A percentile compares a stretch with the other conserved stretches of the same genome.
Conservation (phyloP, 37 sponge, comb jelly and placozoan genomes). For the Chondrilla cf. caribensis region DNA sequence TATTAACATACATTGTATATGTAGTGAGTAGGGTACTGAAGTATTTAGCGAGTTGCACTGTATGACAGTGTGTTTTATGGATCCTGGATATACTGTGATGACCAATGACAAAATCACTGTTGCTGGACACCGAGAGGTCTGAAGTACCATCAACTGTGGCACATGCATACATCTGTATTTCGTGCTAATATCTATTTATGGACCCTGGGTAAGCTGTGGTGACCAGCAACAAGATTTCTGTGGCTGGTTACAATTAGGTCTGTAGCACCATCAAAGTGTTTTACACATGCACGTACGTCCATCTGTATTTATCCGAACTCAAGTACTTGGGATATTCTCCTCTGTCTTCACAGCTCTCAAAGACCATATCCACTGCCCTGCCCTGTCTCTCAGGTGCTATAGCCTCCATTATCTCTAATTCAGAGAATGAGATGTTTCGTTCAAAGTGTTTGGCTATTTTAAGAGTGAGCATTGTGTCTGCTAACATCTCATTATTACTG, state of each 20-base stretch:
- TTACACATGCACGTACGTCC: no score
- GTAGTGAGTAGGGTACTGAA: not conserved
- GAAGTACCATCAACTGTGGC: not conserved
- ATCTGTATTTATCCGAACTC: no score
- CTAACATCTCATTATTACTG: not conserved
- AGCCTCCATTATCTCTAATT: not conserved
- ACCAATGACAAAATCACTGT: not conserved
- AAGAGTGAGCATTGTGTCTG: not conserved
- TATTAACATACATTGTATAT: not conserved
- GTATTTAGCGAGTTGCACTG: not conserved
- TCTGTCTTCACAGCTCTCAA: not conserved
- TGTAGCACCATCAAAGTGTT: no score
- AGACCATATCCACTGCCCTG: not conserved
- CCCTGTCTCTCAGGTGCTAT: not conserved
- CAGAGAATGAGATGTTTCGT: not conserved
- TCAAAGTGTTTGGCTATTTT: not conserved
- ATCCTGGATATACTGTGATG: not conserved
- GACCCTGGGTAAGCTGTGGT: no score
- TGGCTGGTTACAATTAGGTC: no score
- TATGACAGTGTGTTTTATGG: not conserved
- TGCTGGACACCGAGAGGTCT: not conserved
- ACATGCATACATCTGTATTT: not conserved
- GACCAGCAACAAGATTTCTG: no score
- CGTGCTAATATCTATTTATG: no score
- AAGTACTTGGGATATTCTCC: no score